Conservation (phyloP, 2,888 invertebrate genomes). For the Caradrina kadenii region DNA sequence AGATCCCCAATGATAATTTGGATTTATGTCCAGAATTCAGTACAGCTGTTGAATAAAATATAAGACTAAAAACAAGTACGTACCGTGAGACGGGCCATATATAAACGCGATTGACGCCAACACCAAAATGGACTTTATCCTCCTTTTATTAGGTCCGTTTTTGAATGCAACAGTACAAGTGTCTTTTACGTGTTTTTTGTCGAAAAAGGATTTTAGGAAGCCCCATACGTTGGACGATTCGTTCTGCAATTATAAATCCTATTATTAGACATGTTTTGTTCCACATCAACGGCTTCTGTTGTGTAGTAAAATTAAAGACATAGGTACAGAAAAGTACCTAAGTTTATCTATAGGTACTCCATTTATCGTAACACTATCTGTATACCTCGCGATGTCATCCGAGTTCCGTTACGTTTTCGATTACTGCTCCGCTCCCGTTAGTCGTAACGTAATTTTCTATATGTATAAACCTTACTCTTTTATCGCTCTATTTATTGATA, state of each 20-base stretch:
- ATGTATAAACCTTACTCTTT: no score
- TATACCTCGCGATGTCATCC: no score
- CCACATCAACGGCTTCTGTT: conserved; percentile 39
- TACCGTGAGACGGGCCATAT: conserved; percentile 84
- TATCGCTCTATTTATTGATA: no score
- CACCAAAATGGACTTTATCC: conserved; percentile 82
- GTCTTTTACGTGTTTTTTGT: conserved; percentile 87
- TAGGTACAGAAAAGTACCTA: neutral
- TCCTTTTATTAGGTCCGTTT: conserved; percentile 81
- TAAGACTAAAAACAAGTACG: conserved; percentile 68
- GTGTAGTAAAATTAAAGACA: conserved; percentile 4
- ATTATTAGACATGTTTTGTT: conserved; percentile 47
- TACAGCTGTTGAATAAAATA: conserved; percentile 68
- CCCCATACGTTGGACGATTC: conserved; percentile 68
- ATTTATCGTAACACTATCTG: no score
- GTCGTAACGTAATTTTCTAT: no score
- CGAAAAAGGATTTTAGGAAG: conserved; percentile 86
- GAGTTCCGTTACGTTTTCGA: no score
- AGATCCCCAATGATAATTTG: conserved; percentile 59
- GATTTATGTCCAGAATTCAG: conserved; percentile 61
- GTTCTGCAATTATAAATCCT: conserved; percentile 75
- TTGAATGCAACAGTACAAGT: conserved; percentile 88
- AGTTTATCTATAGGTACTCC: neutral
- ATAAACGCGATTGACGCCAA: conserved; percentile 80
- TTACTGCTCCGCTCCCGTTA: no score